Evolutionary conservation across 1,140 invertebrate genomes (phyloP), one percentile per base, ranked within the genome.

Genomic region (Coboldia fuscipes): DNA sequence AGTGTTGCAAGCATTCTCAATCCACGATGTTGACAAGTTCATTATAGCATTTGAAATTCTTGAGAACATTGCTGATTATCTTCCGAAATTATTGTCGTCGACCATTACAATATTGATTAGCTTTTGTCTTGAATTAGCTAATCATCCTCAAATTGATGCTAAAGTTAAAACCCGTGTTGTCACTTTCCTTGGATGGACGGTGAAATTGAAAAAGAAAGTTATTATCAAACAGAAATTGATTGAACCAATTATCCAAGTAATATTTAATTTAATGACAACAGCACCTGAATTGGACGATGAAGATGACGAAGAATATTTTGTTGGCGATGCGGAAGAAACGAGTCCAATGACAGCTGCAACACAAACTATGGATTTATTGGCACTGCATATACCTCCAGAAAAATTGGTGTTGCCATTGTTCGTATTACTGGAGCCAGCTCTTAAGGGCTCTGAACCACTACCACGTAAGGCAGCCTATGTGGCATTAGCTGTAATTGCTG

Each of bases 281-380:
- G 57, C 61, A 37, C 51, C 62, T 2, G 54, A 65, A 2, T 65
- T 72, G 30, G 17, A 16, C 8, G 27, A 29, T 29, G 28, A 13
- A 7, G 69, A 68, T 12, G 51, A 63, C 13, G 63, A 71, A 27
- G 69, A 73, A 49, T 62, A 70, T 42, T 72, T 71, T 47, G 69
- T 68, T 37, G 48, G 55, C 21, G 58, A 57, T 10, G 66, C 74
- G 40, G 59, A 65, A 14, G 63, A 68, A 32, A 64, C 63, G 38
- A 68, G 61, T 20, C 66, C 73, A 2, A 58, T 68, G 14, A 68
- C 70, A 4, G 64, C 67, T 41, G 76, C 75, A 4, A 66, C 71
- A 1, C 74, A 80, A 58, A 72, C 76, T 8, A 54, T 85, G 17
- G 77, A 84, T 55, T 50, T 67, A n/a, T 60, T 84, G 43, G 77